A percentile compares a stretch with the other conserved stretches of the same genome.
Conservation (phyloP, 2,888 invertebrate genomes). For the Leptinotarsa peninsularis region DNA sequence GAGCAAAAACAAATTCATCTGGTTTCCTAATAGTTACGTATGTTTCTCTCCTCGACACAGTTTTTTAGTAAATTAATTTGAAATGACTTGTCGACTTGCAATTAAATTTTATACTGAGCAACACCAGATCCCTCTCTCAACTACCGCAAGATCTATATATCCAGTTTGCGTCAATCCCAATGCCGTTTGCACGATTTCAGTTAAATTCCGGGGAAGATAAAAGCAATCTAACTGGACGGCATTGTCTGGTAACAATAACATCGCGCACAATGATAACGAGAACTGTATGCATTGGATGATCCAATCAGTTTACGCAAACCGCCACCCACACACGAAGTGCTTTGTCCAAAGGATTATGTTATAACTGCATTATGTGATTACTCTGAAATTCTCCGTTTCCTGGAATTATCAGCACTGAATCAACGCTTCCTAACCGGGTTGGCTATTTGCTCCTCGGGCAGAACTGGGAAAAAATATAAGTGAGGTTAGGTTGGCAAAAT, state of each 20-base stretch:
- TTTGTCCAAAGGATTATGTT: conserved; percentile 50
- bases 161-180: conserved; percentile 15
- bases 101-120: background rate
- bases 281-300: conserved; percentile 51
- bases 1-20: too few relatives aligned
- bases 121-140: background rate
- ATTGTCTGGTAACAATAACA: conserved; percentile 52
- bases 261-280: conserved; percentile 50
- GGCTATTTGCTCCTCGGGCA: background rate
- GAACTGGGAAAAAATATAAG: background rate
- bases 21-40: too few relatives aligned
- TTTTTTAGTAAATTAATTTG: too few relatives aligned
- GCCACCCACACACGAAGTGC: conserved; percentile 49
- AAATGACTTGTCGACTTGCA: too few relatives aligned
- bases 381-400: conserved; percentile 43
- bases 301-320: conserved; percentile 52
- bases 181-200: conserved; percentile 36
- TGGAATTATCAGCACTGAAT: conserved; percentile 43
- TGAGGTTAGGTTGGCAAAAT: too few relatives aligned
- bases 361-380: conserved; percentile 50
- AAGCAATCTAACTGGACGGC: conserved; percentile 47
- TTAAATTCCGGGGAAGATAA: conserved; percentile 38
- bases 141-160: conserved; percentile 34
- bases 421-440: conserved; percentile 35
- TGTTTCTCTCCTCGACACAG: too few relatives aligned